Conservation (phyloP, 2,797 vertebrate genomes). For the Cirrhinus molitorella region DNA sequence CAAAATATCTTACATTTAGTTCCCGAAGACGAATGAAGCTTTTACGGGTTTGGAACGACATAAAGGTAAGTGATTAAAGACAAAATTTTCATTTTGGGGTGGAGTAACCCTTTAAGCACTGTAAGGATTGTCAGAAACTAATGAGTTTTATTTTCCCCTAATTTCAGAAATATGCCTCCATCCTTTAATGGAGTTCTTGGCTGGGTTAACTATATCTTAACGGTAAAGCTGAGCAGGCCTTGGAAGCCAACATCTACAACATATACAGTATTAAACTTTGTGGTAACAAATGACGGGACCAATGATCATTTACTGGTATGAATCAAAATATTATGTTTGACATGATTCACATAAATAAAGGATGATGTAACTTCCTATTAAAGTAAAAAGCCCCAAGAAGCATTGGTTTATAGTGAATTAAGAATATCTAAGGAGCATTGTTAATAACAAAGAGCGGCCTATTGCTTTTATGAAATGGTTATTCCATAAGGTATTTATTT, state of each 20-base stretch:
- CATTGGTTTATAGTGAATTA: neutral
- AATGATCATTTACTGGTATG: conserved; percentile 85
- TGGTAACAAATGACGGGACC: conserved; percentile 85
- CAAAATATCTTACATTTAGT: no score
- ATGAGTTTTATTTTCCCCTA: neutral
- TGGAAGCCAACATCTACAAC: conserved; percentile 87
- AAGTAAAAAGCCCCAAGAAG: neutral
- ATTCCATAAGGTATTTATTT: neutral
- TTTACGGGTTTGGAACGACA: no score
- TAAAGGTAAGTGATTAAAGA: no score
- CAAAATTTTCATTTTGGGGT: no score
- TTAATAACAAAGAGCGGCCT: neutral
- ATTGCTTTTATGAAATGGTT: neutral
- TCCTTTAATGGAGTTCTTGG: conserved; percentile 89
- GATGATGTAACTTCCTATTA: neutral
- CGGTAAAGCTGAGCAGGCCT: conserved; percentile 89
- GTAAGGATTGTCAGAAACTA: neutral
- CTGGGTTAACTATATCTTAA: conserved; percentile 90
- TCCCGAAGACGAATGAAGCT: no score
- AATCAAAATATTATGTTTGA: neutral
- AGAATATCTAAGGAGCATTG: neutral
- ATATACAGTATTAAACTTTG: conserved; percentile 86
- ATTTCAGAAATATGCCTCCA: conserved; percentile 89
- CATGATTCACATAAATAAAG: neutral
- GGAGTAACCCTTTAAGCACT: no score